Evolutionary conservation across 2,797 vertebrate species (phyloP), one percentile per base, ranked within the genome.

Genomic region (Eulemur rubriventer): DNA sequence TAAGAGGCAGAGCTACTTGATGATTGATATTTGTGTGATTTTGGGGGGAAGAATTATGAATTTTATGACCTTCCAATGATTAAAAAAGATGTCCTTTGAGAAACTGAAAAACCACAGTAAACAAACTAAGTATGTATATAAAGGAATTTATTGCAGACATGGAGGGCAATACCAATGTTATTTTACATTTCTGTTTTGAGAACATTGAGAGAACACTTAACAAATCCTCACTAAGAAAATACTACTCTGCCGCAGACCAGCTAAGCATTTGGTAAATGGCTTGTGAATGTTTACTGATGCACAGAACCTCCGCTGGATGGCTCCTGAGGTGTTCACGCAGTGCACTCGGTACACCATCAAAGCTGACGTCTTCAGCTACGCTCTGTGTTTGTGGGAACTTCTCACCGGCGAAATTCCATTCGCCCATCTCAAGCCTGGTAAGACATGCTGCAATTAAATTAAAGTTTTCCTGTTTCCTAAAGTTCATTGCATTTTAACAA

Each of bases 281-380:
- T 59, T 61, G 1, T 0, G 70, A 61, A 1, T 97, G 70, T 95
- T 92, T 95, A 61, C 80, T 57, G 20, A n/a, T 28, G 5, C 0
- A 0, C 98, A 99, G 99, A 99, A 99, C 97, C 98, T 99, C 55
- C 99, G 99, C 26, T 99, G 99, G 99, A 99, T 99, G 99, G 99
- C 99, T 79, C 99, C 99, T 0, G 99, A 99, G 97, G 99, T 99
- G 83, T 99, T 99, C 98, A 99, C 99, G 0, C 99, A 99, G 98
- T 99, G 99, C 22, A 99, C 99, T 0, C 99, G 99, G 52, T 99
- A 99, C 98, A 99, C 99, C 0, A 99, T 99, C 97, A 99, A 99
- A 97, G 99, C 99, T 0, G 99, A 99, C 10, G 99, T 99, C 97
- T 99, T 99, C 99, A 99, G 99, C 98, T 99, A 99, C 0, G 99